Percentiles rank a stretch among this genome's conserved stretches.
Conservation (phyloP, 1,140 invertebrate genomes). For the Leucophenga varia region DNA sequence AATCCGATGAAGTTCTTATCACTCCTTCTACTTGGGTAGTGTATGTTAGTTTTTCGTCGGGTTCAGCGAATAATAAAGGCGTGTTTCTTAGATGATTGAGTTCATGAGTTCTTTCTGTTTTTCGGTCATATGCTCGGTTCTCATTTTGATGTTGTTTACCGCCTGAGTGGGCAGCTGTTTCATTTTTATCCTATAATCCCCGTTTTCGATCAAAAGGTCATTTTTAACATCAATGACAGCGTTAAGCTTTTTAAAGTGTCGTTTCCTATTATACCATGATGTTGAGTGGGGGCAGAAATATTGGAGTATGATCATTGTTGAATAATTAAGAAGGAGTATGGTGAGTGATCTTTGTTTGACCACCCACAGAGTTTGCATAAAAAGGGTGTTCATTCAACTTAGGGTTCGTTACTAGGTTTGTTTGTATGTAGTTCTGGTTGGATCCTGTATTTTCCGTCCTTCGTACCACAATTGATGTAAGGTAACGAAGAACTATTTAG, state of each 20-base stretch:
- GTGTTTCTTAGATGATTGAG: no score
- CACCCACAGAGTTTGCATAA: slow-evolving; percentile 5
- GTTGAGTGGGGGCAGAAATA: background rate
- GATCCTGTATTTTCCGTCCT: background rate
- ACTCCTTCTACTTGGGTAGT: background rate
- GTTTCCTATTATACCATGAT: background rate
- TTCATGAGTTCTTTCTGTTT: slow-evolving; percentile 1
- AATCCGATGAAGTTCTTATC: slow-evolving; percentile 2
- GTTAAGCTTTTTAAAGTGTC: no score
- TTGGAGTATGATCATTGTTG: background rate
- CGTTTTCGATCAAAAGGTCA: background rate
- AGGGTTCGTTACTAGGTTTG: no score
- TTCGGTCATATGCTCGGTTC: background rate
- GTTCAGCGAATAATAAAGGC: no score
- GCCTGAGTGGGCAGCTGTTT: background rate
- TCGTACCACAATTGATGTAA: background rate
- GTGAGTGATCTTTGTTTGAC: slow-evolving; percentile 3
- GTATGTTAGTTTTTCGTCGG: background rate
- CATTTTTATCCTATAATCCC: background rate
- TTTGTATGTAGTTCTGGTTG: no score
- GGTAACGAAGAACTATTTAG: slow-evolving; percentile 8
- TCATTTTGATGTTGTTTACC: slow-evolving; percentile 4
- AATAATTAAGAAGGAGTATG: background rate
- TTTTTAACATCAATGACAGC: no score
- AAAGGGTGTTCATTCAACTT: no score